Evolutionary conservation across 2,113 vertebrate genomes (phyloP).

Genomic region (Hucho hucho): DNA sequence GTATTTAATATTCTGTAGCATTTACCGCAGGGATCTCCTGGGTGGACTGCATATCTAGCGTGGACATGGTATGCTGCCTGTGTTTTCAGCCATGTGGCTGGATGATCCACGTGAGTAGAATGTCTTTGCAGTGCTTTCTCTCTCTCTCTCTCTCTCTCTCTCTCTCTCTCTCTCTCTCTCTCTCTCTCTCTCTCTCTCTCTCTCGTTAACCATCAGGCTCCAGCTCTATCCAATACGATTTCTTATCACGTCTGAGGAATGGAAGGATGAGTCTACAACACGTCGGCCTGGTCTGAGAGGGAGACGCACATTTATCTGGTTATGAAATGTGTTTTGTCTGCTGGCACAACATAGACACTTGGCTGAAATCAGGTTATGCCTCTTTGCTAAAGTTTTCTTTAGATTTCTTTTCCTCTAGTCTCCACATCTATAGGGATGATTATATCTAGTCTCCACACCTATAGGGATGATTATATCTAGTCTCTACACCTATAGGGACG

Average conservation of each 20-base stretch:
- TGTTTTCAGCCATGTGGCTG: too few relatives aligned
- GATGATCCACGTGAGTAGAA: too few relatives aligned
- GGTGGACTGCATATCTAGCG: too few relatives aligned
- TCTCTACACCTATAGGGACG: too few relatives aligned
- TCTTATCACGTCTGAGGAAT: not conserved
- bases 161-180: not conserved
- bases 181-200: too few relatives aligned
- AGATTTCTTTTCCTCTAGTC: not conserved
- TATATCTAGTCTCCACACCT: too few relatives aligned
- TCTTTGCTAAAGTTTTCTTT: not conserved
- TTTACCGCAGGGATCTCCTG: too few relatives aligned
- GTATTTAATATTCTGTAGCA: too few relatives aligned
- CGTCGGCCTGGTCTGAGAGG: not conserved
- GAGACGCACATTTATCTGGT: not conserved
- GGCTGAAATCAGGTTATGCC: not conserved
- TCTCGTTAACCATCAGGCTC: not conserved
- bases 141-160: not conserved
- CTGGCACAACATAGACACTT: not conserved
- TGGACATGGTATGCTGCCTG: too few relatives aligned
- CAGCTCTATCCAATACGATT: not conserved
- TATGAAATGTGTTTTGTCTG: not conserved
- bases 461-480: too few relatives aligned
- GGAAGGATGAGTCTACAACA: not conserved
- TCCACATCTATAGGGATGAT: too few relatives aligned
- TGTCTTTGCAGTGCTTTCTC: not conserved